A percentile compares a stretch with the other conserved stretches of the same genome.
These are phyloP conservation scores for Drymonia ruficornis DNA, from an alignment of 2,888 invertebrate species.

Conservation along the genomic window DNA sequence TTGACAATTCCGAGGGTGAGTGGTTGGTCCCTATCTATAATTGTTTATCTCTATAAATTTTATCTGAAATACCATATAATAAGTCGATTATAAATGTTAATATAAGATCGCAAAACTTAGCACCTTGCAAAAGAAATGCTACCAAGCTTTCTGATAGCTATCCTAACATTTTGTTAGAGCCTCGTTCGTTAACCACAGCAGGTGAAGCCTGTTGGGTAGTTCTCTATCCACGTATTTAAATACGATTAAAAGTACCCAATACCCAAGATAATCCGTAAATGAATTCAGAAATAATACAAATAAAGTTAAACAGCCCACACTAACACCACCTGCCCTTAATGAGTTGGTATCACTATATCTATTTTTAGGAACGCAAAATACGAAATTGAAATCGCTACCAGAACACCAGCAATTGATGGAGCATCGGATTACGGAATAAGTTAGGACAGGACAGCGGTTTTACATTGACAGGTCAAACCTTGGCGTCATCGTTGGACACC, in stretches of 20 bases:
- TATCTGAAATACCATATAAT: too few relatives aligned
- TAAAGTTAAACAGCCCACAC: not conserved
- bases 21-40: too few relatives aligned
- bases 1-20: too few relatives aligned
- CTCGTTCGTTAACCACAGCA: not conserved
- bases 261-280: not conserved
- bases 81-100: too few relatives aligned
- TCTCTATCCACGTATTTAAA: not conserved
- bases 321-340: not conserved
- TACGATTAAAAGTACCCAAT: not conserved
- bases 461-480: too few relatives aligned
- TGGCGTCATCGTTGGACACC: too few relatives aligned
- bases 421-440: not conserved
- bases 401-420: slow-evolving; percentile 6
- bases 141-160: too few relatives aligned
- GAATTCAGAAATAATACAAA: not conserved
- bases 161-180: too few relatives aligned
- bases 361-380: slow-evolving; percentile 32
- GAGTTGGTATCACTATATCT: not conserved
- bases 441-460: not conserved
- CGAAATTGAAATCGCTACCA: slow-evolving; percentile 50
- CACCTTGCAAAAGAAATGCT: too few relatives aligned
- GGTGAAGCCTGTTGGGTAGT: not conserved
- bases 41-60: too few relatives aligned
- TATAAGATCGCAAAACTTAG: too few relatives aligned